A percentile compares a stretch with the other conserved stretches of the same genome.
These are phyloP conservation scores for Sylvicola fuscatus DNA, from an alignment of 2,888 invertebrate species.

Conservation along the genomic window DNA sequence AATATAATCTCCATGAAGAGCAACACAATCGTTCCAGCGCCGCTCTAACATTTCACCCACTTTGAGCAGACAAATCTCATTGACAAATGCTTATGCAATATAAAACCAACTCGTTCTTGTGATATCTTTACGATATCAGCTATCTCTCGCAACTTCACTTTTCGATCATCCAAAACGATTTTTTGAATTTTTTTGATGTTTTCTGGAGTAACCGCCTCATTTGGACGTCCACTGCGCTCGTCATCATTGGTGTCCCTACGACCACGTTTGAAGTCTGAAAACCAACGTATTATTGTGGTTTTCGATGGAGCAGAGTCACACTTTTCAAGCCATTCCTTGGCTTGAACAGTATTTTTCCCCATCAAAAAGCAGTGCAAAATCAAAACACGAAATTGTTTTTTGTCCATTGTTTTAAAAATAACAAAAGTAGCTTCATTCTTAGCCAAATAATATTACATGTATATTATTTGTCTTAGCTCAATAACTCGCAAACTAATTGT, in stretches of 20 bases:
- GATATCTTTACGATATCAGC: constrained; percentile 9
- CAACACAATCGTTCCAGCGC: not conserved
- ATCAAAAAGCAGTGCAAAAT: too few relatives aligned
- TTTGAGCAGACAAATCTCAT: not conserved
- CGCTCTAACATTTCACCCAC: not conserved
- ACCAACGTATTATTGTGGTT: constrained; percentile 4
- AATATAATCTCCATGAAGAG: not conserved
- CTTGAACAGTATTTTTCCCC: constrained; percentile 3
- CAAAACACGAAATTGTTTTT: not conserved
- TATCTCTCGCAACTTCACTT: constrained; percentile 10
- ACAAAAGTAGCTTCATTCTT: not conserved
- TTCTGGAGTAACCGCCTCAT: constrained; percentile 5
- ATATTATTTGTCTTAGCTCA: too few relatives aligned
- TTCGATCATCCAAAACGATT: constrained; percentile 8
- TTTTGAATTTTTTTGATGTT: constrained; percentile 7
- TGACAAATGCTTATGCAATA: not conserved
- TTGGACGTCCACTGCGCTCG: constrained; percentile 3
- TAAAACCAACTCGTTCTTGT: constrained; percentile 3
- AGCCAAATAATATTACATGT: too few relatives aligned
- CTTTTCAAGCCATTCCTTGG: constrained; percentile 5
- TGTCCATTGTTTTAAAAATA: not conserved
- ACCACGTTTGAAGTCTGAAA: constrained; percentile 6
- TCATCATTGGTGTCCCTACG: constrained; percentile 5
- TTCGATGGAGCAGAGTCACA: too few relatives aligned
- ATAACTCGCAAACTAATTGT: too few relatives aligned